Evolutionary conservation across 2,113 vertebrate species (phyloP), one percentile per base, ranked within the genome.

Genomic region (Tychaedon coryphoeus): DNA sequence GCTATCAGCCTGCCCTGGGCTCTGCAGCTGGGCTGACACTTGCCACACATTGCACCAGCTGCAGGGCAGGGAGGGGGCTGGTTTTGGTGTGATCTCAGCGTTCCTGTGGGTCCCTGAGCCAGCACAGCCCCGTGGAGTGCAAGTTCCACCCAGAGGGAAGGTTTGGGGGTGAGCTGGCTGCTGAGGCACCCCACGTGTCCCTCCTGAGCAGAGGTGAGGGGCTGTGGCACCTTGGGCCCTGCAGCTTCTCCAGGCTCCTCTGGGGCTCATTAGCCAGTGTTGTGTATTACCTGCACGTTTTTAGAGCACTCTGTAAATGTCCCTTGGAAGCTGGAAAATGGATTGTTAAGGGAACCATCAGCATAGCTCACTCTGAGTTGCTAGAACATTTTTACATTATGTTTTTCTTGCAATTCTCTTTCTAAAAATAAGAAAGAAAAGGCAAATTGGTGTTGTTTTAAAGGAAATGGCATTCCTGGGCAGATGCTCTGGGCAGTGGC

Each of bases 1-100:
- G 14, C 82, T 97, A 91, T 97, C 92, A 43, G 65, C 42, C 54
- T 71, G 93, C 93, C 66, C 61, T 54, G 93, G 65, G 60, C 86
- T 83, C 83, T 31, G 18, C 50, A 9, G 25, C 4, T 0, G 19
- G 60, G 14, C 53, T 71, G 73, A 74, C 85, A 34, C 71, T 92
- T 69, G 50, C 64, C 67, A 54, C 10, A n/a, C 6, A 73, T 79
- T 10, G n/a, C 15, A 40, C 50, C 56, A 28, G 18, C 95, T 34
- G 31, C 2, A 11, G 0, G 28, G 16, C 53, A 33, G 33, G 51
- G n/a, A n/a, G 51, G 33, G 33, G 28, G 17, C 57, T 67, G 12
- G 31, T 14, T 36, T 19, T 14, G n/a, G 31, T 18, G 19, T 6
- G 9, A 17, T 23, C 45, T 8, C 2, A 0, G 10, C 28, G 0